Conservation (phyloP, 1,140 invertebrate species). For the Pentalonia nigronervosa region DNA sequence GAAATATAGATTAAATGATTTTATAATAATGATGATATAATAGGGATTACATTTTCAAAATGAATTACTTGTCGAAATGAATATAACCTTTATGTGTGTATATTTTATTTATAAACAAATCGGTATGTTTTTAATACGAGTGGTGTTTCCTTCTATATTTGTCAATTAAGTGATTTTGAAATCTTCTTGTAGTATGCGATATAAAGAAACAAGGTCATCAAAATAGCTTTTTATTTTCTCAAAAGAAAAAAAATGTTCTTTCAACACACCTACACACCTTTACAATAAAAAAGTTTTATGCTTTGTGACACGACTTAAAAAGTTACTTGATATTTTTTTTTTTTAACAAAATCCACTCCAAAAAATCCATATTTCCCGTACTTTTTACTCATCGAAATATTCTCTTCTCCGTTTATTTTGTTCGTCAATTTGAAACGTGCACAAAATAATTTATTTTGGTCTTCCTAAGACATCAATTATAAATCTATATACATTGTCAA, state of each 20-base stretch:
- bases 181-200: not conserved
- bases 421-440: not conserved
- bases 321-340: not conserved
- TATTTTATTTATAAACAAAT: not conserved
- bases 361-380: not conserved
- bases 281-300: constrained; percentile 25
- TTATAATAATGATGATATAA: not conserved
- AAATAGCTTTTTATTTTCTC: constrained; percentile 7
- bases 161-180: not conserved
- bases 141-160: not conserved
- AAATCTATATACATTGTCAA: not conserved
- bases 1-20: not conserved
- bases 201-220: constrained; percentile 5
- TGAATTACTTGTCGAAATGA: not conserved
- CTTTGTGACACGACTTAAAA: constrained; percentile 11
- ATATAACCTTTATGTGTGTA: not conserved
- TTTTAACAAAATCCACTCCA: not conserved
- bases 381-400: not conserved
- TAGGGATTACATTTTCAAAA: not conserved
- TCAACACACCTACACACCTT: constrained; percentile 6
- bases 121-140: not conserved
- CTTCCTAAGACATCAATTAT: not conserved
- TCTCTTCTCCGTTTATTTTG: not conserved
- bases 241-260: constrained; percentile 15
- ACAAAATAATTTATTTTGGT: not conserved